phyloP scores from a whole-genome alignment of 2,797 vertebrate species.

The Sebastes jordani region DNA sequence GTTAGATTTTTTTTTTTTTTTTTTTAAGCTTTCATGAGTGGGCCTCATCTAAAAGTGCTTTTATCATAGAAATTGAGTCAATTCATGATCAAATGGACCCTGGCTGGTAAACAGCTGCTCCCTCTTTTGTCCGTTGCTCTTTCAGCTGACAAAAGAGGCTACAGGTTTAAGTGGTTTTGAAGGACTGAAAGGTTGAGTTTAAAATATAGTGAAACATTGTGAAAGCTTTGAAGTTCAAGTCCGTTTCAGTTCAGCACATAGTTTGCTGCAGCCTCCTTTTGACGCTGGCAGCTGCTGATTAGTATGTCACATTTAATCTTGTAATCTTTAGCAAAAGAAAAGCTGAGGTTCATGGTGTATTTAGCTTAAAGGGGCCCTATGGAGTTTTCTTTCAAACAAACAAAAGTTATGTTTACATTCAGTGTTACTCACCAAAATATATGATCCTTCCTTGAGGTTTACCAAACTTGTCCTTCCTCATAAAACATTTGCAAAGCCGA shows the following conservation, averaged over 20 bases:
- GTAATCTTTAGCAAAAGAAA: neutral
- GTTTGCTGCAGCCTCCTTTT: too few relatives aligned
- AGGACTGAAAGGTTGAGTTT: constrained; percentile 2
- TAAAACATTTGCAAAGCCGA: too few relatives aligned
- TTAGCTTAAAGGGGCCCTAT: neutral
- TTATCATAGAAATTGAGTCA: neutral
- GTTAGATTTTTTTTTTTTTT: neutral
- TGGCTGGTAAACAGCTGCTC: neutral
- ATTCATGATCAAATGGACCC: neutral
- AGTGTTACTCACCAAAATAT: neutral
- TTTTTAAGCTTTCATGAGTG: neutral
- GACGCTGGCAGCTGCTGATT: neutral
- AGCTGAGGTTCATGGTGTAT: neutral
- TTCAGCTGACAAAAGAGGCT: neutral
- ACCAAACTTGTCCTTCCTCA: neutral
- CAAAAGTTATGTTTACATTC: neutral
- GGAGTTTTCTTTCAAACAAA: neutral
- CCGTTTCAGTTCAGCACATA: neutral
- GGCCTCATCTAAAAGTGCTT: neutral
- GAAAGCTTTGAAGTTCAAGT: constrained; percentile 1
- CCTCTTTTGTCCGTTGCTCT: neutral
- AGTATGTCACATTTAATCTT: neutral
- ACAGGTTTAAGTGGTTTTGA: constrained; percentile 4
- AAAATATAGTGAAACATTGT: neutral
- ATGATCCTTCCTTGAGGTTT: neutral